Evolutionary conservation across 2,888 invertebrate species (phyloP).

Genomic region (Drosophila rubida): DNA sequence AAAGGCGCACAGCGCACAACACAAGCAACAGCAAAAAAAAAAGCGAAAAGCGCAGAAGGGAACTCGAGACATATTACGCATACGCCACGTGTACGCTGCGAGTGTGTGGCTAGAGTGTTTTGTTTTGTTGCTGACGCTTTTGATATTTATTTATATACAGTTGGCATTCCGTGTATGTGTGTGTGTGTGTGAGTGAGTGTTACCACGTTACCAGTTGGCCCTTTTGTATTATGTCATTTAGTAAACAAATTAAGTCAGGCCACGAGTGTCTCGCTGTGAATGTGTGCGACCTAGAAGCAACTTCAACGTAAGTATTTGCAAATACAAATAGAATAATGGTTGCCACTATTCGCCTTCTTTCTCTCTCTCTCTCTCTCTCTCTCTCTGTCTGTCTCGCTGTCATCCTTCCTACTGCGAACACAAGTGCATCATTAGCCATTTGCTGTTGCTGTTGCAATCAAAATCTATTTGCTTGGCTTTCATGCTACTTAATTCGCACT

Average conservation of each 20-base stretch:
- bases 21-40: background rate
- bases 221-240: slow-evolving; percentile 72
- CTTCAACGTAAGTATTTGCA: slow-evolving; percentile 51
- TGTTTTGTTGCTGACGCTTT: slow-evolving; percentile 14
- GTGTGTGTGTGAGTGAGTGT: too few relatives aligned
- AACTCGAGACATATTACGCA: slow-evolving; percentile 33
- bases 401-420: background rate
- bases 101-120: slow-evolving; percentile 18
- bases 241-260: slow-evolving; percentile 71
- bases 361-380: too few relatives aligned
- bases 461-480: slow-evolving; percentile 31
- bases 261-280: slow-evolving; percentile 5
- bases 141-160: slow-evolving; percentile 35
- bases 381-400: too few relatives aligned
- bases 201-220: slow-evolving; percentile 30
- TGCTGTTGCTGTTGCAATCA: background rate
- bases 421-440: slow-evolving; percentile 50
- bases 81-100: slow-evolving; percentile 32
- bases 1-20: background rate
- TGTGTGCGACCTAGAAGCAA: slow-evolving; percentile 31
- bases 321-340: slow-evolving; percentile 44
- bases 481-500: background rate
- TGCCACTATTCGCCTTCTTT: background rate
- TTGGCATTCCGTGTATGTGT: slow-evolving; percentile 4
- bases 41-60: slow-evolving; percentile 4